Percentiles rank a stretch among this genome's conserved stretches.
Evolutionary conservation across 2,888 invertebrate species (phyloP).

Genomic region (Athetis lepigone): DNA sequence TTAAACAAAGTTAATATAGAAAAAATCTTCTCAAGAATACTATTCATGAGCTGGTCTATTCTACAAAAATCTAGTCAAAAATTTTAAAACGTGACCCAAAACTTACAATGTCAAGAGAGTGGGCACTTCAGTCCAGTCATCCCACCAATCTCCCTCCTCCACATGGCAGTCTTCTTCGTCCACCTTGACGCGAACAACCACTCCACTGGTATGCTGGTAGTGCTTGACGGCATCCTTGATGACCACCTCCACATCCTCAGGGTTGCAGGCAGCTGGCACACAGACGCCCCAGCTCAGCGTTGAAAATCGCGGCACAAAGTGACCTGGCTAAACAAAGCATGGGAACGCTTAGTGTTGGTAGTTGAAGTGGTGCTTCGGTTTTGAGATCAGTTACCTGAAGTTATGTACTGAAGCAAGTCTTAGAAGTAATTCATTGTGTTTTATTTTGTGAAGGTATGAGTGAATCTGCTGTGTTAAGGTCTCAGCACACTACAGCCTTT

Average conservation of each 20-base stretch:
- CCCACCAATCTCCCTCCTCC: slow-evolving; percentile 82
- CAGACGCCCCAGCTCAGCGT: slow-evolving; percentile 93
- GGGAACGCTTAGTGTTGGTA: slow-evolving; percentile 70
- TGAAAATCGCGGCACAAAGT: slow-evolving; percentile 93
- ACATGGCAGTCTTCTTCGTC: slow-evolving; percentile 92
- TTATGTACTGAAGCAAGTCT: no score
- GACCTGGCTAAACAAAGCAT: slow-evolving; percentile 92
- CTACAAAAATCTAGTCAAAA: no score
- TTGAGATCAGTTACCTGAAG: no score
- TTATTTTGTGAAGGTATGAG: no score
- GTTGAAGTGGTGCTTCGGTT: no score
- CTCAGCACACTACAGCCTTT: no score
- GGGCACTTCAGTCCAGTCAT: slow-evolving; percentile 81
- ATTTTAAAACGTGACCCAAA: neutral
- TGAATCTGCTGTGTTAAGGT: no score
- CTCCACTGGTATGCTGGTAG: slow-evolving; percentile 91
- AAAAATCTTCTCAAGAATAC: no score
- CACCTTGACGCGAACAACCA: slow-evolving; percentile 91
- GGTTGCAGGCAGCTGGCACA: slow-evolving; percentile 92
- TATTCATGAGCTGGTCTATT: no score
- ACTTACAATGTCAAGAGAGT: slow-evolving; percentile 85
- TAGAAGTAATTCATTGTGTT: no score
- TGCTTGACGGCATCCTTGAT: slow-evolving; percentile 90
- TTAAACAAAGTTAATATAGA: no score
- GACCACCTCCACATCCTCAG: slow-evolving; percentile 90